Evolutionary conservation across 2,797 vertebrate species (phyloP).

Genomic region (Thripadectes ignobilis): DNA sequence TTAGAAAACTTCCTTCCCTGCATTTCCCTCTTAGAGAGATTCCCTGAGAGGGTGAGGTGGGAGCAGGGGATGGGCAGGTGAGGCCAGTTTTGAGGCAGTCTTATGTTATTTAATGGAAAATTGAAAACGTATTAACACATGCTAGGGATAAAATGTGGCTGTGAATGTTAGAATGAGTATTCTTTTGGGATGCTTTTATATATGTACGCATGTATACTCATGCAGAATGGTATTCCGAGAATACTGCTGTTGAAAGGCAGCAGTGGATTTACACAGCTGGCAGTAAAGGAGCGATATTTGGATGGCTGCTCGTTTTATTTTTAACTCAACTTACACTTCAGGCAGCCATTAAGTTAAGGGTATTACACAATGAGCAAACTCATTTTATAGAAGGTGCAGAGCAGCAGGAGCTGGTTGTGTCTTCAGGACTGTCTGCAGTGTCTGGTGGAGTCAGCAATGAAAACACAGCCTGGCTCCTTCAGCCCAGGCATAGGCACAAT

Average conservation of each 20-base stretch:
- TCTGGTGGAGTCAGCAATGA: neutral
- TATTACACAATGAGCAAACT: neutral
- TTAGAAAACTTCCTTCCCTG: neutral
- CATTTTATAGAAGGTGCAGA: neutral
- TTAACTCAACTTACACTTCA: neutral
- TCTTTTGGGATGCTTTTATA: neutral
- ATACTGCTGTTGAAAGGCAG: neutral
- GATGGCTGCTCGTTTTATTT: neutral
- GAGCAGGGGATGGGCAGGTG: neutral
- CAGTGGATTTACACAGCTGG: neutral
- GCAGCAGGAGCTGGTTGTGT: neutral
- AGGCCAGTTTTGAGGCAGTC: neutral
- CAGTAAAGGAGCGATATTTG: neutral
- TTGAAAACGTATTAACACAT: accelerated
- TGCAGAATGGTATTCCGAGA: neutral
- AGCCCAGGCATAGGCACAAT: neutral
- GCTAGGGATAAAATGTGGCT: neutral
- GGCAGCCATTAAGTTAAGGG: neutral
- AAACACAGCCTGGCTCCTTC: neutral
- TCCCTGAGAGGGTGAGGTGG: neutral
- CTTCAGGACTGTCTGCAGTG: neutral
- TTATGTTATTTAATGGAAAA: neutral
- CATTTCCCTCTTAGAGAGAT: neutral
- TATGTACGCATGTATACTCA: neutral
- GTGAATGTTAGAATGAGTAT: neutral